A percentile compares a stretch with the other conserved stretches of the same genome.
These are phyloP conservation scores for Agonopterix subpropinquella DNA, from an alignment of 2,888 invertebrate species.

Conservation along the genomic window DNA sequence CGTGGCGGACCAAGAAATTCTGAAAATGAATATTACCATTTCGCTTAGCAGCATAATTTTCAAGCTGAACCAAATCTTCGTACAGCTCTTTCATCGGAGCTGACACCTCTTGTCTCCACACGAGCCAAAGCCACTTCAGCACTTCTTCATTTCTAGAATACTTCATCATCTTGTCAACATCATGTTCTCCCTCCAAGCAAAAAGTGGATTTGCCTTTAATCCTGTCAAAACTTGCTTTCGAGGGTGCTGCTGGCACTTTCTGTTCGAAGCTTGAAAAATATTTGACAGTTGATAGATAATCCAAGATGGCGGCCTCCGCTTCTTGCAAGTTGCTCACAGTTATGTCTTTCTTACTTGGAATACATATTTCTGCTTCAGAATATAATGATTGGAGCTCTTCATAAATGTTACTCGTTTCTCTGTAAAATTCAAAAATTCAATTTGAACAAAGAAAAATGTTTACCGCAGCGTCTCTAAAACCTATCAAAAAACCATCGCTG, in stretches of 20 bases:
- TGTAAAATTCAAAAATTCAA: too few species aligned
- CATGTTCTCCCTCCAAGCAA: conserved; percentile 79
- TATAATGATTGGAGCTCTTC: conserved; percentile 76
- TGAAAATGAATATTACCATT: conserved; percentile 66
- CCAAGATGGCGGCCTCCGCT: conserved; percentile 39
- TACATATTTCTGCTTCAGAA: conserved; percentile 72
- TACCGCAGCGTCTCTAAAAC: too few species aligned
- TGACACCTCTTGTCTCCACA: conserved; percentile 80
- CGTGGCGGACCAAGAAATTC: too few species aligned
- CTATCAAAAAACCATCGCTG: too few species aligned
- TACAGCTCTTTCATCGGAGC: conserved; percentile 73
- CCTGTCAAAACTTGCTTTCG: not conserved
- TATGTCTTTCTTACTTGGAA: conserved; percentile 34
- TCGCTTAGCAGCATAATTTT: conserved; percentile 78
- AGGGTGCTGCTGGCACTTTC: conserved; percentile 16
- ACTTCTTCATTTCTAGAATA: conserved; percentile 58
- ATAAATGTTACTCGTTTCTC: conserved; percentile 59
- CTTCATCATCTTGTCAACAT: conserved; percentile 77
- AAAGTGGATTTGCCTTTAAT: conserved; percentile 14
- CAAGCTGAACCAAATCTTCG: conserved; percentile 65
- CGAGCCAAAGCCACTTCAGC: conserved; percentile 78
- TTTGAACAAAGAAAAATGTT: too few species aligned
- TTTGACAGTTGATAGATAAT: conserved; percentile 30
- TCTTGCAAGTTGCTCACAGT: conserved; percentile 25
- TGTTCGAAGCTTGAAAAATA: conserved; percentile 12